A percentile compares a stretch with the other conserved stretches of the same genome.
Conservation (phyloP, 2,888 invertebrate species). For the Anaspis maculata region DNA sequence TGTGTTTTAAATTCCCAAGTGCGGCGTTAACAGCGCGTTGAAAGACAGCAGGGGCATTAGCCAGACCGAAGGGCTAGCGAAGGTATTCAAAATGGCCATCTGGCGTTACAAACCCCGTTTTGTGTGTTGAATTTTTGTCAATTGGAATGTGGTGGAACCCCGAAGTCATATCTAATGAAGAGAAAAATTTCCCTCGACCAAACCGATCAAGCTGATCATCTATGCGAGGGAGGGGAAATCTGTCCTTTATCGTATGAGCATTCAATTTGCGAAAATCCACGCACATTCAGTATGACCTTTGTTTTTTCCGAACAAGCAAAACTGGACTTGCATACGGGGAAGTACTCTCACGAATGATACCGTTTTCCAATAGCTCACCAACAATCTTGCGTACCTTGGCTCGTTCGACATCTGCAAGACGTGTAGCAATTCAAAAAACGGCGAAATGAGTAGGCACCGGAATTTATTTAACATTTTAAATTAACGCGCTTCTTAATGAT, state of each 20-base stretch:
- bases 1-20: no score
- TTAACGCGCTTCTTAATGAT: no score
- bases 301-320: constrained; percentile 13
- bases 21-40: no score
- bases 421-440: no score
- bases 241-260: constrained; percentile 11
- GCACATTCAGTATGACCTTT: constrained; percentile 11
- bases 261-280: constrained; percentile 15
- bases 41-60: constrained; percentile 27
- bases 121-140: constrained; percentile 18
- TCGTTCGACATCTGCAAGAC: constrained; percentile 9
- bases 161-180: constrained; percentile 20
- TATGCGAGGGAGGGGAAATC: no score
- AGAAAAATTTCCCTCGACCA: constrained; percentile 18
- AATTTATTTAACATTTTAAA: no score
- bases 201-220: no score
- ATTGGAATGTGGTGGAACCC: constrained; percentile 29
- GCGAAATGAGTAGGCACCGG: no score
- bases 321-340: constrained; percentile 16
- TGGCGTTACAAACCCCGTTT: constrained; percentile 29
- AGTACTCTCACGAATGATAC: constrained; percentile 11
- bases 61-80: constrained; percentile 29
- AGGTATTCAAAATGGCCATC: no score
- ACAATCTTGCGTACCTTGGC: constrained; percentile 11
- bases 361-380: constrained; percentile 12